Evolutionary conservation across 2,113 vertebrate species (phyloP).

Genomic region (Triplophysa tibetana): DNA sequence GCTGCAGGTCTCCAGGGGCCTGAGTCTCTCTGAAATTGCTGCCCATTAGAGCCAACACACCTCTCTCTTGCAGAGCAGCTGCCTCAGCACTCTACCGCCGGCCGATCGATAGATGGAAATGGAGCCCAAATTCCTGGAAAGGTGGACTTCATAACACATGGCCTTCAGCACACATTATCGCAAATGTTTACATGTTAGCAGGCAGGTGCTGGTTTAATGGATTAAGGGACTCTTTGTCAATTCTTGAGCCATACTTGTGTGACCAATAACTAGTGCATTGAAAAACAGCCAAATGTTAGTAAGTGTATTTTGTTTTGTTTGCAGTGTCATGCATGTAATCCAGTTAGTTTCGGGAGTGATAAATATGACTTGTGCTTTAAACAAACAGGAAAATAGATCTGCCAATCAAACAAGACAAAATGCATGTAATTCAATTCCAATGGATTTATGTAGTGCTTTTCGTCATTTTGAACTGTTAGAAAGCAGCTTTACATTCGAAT

Average conservation of each 20-base stretch:
- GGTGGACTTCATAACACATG: constrained; percentile 10
- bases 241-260: neutral
- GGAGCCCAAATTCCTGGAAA: constrained; percentile 54
- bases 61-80: constrained; percentile 60
- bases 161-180: neutral
- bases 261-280: neutral
- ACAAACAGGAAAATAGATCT: neutral
- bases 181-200: neutral
- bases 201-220: neutral
- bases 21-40: constrained; percentile 58
- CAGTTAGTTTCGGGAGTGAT: neutral
- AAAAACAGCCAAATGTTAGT: neutral
- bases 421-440: too few relatives aligned
- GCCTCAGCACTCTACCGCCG: constrained; percentile 65
- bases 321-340: neutral
- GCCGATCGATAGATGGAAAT: constrained; percentile 65
- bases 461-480: too few relatives aligned
- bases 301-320: neutral
- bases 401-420: neutral
- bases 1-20: constrained; percentile 53
- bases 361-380: neutral
- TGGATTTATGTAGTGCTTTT: too few relatives aligned
- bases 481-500: too few relatives aligned
- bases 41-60: constrained; percentile 65
- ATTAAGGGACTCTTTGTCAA: neutral